A percentile compares a stretch with the other conserved stretches of the same genome.
Evolutionary conservation across 2,888 invertebrate species (phyloP).

Genomic region (Sinhomidia bicolor): DNA sequence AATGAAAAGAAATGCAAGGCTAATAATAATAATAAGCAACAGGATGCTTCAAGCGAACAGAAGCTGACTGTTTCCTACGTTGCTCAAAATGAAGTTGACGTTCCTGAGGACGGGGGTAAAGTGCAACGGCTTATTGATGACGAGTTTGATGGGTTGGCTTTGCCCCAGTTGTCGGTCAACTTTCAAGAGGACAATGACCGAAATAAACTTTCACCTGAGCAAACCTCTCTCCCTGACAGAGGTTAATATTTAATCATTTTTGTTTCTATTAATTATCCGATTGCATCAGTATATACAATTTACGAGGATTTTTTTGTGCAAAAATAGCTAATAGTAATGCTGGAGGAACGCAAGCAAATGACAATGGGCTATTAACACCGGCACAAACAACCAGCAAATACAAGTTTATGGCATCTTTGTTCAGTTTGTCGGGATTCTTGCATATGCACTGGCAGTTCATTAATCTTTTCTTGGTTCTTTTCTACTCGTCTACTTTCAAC

Average conservation of each 20-base stretch:
- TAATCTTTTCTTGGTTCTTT: slow-evolving; percentile 77
- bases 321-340: too few species aligned
- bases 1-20: not conserved
- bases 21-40: not conserved
- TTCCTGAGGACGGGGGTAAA: not conserved
- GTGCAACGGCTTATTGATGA: not conserved
- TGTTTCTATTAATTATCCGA: too few species aligned
- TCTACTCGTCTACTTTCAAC: slow-evolving; percentile 77
- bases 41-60: not conserved
- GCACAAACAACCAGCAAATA: not conserved
- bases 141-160: not conserved
- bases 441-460: slow-evolving; percentile 79
- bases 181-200: not conserved
- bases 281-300: too few species aligned
- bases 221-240: too few species aligned
- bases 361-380: not conserved
- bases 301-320: too few species aligned
- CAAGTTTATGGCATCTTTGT: not conserved
- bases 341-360: too few species aligned
- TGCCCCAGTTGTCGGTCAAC: not conserved
- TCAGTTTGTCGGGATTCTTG: slow-evolving; percentile 69
- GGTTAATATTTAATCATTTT: too few species aligned
- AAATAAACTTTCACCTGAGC: not conserved
- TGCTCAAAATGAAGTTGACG: not conserved
- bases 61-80: not conserved